Percentiles rank a stretch among this genome's conserved stretches.
Evolutionary conservation across 2,888 invertebrate genomes (phyloP).

Genomic region (Rhagium mordax): DNA sequence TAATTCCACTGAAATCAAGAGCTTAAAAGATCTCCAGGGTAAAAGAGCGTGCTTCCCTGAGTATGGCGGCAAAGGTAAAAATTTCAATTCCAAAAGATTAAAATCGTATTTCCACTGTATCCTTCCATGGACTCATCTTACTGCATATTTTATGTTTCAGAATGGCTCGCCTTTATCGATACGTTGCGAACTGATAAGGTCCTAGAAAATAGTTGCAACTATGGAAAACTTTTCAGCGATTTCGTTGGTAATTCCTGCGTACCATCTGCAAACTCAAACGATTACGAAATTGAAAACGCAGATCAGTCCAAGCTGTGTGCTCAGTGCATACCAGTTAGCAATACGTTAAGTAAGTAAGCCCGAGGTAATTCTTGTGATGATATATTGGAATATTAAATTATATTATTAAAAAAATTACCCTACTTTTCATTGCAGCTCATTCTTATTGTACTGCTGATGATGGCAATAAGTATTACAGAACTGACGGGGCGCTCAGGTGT

Average conservation of each 20-base stretch:
- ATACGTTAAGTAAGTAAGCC: conserved; percentile 46
- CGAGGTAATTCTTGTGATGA: no score
- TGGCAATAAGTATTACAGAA: conserved; percentile 74
- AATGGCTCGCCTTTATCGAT: conserved; percentile 77
- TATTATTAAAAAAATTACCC: no score
- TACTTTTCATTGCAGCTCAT: no score
- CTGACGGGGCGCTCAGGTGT: conserved; percentile 76
- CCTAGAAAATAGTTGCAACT: conserved; percentile 73
- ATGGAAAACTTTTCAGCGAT: conserved; percentile 72
- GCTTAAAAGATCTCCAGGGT: conserved; percentile 73
- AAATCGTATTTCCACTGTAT: no score
- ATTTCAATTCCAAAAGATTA: no score
- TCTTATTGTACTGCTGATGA: conserved; percentile 71
- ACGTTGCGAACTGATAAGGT: conserved; percentile 71
- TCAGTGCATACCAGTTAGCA: conserved; percentile 56
- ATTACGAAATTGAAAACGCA: conserved; percentile 64
- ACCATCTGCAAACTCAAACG: conserved; percentile 74
- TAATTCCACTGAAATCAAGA: conserved; percentile 67
- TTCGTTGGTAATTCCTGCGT: conserved; percentile 76
- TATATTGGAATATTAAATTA: no score
- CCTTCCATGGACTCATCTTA: no score
- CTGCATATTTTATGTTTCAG: conserved; percentile 62
- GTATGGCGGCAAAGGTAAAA: conserved; percentile 76
- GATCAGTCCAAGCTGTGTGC: conserved; percentile 62
- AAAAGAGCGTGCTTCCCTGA: conserved; percentile 79